Evolutionary conservation across 2,888 invertebrate species (phyloP), one percentile per base, ranked within the genome.

Genomic region (Rhyacophila evoluta): DNA sequence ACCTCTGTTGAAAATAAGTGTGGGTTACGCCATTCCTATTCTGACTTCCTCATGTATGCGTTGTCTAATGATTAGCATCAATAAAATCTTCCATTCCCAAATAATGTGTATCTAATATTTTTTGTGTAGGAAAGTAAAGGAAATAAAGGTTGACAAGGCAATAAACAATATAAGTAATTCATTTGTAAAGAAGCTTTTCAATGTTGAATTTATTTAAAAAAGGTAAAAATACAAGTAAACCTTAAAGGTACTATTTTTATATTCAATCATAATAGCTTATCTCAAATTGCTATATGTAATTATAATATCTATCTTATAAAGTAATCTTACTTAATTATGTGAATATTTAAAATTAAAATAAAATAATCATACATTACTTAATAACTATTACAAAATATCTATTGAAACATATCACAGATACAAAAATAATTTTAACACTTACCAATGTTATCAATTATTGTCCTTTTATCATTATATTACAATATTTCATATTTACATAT

Each of bases 371-470:
- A 38, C 1, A 12, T 15, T 39, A 15, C 39, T 12, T 55, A 19
- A 55, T 55, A 25, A 55, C 19, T 55, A 55, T 15, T 25, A 55
- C 25, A 55, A 55, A 55, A 55, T 55, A 55, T 55, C 55, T 15
- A 25, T 55, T 55, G 55, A 55, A 19, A 55, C 25, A 55, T 55
- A 55, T 55, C 55, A 55, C 55, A 55, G 55, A 55, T 55, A 55
- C 55, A 55, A 55, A n/a, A 55, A 55, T 55, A 55, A 55, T 55
- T 10, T 55, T 55, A 55, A 55, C 55, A 55, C 55, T 55, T 55
- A n/a, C 39, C 15, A 25, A 41, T 41, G 41, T 41, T 1, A 6
- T 41, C 41, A 41, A 55, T 55, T 19, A 55, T 55, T 25, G 55
- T 25, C 10, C 19, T 19, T 8, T 5, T 41, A 6, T 55, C 19